These are phyloP conservation scores for Luffia ferchaultella DNA, from an alignment of 2,888 invertebrate species.

Conservation along the genomic window DNA sequence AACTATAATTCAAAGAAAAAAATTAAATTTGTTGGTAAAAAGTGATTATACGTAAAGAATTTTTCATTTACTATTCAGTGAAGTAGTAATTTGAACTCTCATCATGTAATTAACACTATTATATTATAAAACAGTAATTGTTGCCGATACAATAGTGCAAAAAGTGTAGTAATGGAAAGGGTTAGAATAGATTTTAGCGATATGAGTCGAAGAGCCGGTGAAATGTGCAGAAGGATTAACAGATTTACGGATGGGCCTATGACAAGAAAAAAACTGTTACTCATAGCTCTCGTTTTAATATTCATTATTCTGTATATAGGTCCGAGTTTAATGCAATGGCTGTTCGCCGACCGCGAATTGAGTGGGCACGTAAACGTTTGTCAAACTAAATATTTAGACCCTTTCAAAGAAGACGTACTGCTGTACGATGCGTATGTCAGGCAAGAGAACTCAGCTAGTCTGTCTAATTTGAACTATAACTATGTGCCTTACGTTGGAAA, in stretches of 20 bases:
- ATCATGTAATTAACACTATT: too few relatives aligned
- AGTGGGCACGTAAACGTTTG: conserved; percentile 66
- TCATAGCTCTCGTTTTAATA: conserved; percentile 59
- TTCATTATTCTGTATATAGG: conserved; percentile 71
- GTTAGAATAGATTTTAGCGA: conserved; percentile 35
- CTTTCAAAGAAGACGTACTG: conserved; percentile 66
- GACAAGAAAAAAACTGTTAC: conserved; percentile 55
- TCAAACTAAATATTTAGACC: conserved; percentile 70
- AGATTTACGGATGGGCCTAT: conserved; percentile 53
- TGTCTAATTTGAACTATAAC: conserved; percentile 58
- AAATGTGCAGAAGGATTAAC: conserved; percentile 47
- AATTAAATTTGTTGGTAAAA: too few relatives aligned
- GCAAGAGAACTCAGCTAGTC: conserved; percentile 58
- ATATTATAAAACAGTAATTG: too few relatives aligned
- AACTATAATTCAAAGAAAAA: too few relatives aligned
- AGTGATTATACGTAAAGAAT: too few relatives aligned
- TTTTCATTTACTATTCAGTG: too few relatives aligned
- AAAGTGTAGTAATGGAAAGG: conserved; percentile 41
- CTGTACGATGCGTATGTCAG: conserved; percentile 75
- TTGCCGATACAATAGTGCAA: not conserved
- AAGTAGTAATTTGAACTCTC: too few relatives aligned
- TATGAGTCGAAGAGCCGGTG: conserved; percentile 52
- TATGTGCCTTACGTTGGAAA: conserved; percentile 81
- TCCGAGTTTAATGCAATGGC: conserved; percentile 69
- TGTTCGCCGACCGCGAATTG: conserved; percentile 58